Evolutionary conservation across 2,888 invertebrate genomes (phyloP), one percentile per base, ranked within the genome.

Genomic region (Machimus atricapillus): DNA sequence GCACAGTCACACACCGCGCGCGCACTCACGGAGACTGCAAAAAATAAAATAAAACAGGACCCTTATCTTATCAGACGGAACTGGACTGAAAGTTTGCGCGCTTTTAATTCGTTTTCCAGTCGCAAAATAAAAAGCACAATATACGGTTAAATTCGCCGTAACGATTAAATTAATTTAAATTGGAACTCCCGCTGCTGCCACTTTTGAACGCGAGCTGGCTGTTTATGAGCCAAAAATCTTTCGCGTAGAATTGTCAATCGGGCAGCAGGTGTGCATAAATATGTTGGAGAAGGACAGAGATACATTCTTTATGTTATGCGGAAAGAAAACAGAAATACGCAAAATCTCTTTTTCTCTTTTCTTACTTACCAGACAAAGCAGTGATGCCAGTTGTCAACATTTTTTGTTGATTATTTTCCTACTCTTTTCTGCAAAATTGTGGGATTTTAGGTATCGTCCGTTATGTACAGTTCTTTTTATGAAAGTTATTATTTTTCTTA

Each of bases 151-250:
- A 27, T 12, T 27, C 1, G 9, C 27, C 66, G n/a, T 12, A 66
- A 66, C 27, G 8, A 56, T 19, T 19, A 56, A 66, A 66, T 23
- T 19, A 12, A 52, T 52, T 0, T 3, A 66, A 66, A 27, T 9
- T 27, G 66, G 66, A 4, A 66, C 66, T 66, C 66, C 66, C 66
- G 27, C 66, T 9, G 23, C 56, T 9, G 19, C 66, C n/a, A 66
- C 23, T 66, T 19, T 66, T 40, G 40, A 40, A 52, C 52, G 52
- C n/a, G 66, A 23, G 27, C 78, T 78, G 16, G 78, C 78, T 78
- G 78, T 78, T 78, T 78, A 78, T 78, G 78, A 78, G 76, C 37
- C 76, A 76, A 76, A 46, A 74, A 66, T 66, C 27, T 27, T 66
- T 66, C 52, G 52, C 7, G 66, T 23, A 37, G 37, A 27, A 0